phyloP scores from a whole-genome alignment of 1,140 invertebrate species.

The Physella acuta region DNA sequence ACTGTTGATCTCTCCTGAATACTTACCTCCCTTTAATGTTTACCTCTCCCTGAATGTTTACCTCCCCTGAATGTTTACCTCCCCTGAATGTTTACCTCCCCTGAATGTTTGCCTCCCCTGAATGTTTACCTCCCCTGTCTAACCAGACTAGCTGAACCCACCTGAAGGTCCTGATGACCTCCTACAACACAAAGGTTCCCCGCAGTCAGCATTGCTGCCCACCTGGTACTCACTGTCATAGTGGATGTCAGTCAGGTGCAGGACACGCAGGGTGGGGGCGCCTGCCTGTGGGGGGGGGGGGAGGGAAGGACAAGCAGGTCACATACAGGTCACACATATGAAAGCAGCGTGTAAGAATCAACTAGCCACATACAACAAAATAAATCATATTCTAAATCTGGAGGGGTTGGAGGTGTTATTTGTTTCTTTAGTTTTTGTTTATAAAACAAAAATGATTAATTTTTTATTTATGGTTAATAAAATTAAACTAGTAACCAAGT shows the following conservation, averaged over 20 bases:
- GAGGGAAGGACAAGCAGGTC: too few species aligned
- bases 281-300: slow-evolving; percentile 41
- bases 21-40: too few species aligned
- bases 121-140: too few species aligned
- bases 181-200: slow-evolving; percentile 78
- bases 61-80: too few species aligned
- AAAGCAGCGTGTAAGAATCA: too few species aligned
- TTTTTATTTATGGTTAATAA: not conserved
- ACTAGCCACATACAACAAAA: not conserved
- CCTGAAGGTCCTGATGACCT: slow-evolving; percentile 59
- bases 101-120: too few species aligned
- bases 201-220: slow-evolving; percentile 71
- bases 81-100: too few species aligned
- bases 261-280: slow-evolving; percentile 60
- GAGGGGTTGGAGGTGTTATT: not conserved
- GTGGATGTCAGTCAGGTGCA: slow-evolving; percentile 81
- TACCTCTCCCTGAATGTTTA: too few species aligned
- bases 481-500: too few species aligned
- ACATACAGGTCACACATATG: too few species aligned
- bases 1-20: too few species aligned
- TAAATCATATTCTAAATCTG: not conserved
- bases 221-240: slow-evolving; percentile 74
- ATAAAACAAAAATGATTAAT: not conserved
- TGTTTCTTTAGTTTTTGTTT: not conserved
- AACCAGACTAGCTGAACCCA: not conserved